A percentile compares a stretch with the other conserved stretches of the same genome.
These are phyloP conservation scores for Corythornis cristatus DNA, from an alignment of 2,113 vertebrate genomes.

Conservation along the genomic window DNA sequence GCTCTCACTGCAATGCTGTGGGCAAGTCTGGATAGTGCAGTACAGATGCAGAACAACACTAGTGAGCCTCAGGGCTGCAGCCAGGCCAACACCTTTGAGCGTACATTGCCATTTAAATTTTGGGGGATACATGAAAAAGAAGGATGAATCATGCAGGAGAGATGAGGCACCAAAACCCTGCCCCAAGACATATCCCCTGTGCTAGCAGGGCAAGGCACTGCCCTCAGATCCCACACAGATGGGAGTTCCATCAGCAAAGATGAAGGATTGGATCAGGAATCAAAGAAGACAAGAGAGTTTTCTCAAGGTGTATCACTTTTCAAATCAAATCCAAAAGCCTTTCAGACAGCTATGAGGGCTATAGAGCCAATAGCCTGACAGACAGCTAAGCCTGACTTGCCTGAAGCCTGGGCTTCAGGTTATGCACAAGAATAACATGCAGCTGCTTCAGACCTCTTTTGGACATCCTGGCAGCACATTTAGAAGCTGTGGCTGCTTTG, in stretches of 20 bases:
- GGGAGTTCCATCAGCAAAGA: not conserved
- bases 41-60: not conserved
- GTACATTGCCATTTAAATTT: not conserved
- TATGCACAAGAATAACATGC: not conserved
- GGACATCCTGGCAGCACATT: not conserved
- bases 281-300: not conserved
- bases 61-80: not conserved
- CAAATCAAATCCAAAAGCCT: not conserved
- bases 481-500: not conserved
- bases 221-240: fast-evolving
- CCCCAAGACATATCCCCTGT: fast-evolving
- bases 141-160: not conserved
- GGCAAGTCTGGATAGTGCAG: fast-evolving
- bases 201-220: not conserved
- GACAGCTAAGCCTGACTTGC: not conserved
- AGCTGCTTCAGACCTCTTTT: not conserved
- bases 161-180: not conserved
- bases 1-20: fast-evolving
- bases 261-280: not conserved
- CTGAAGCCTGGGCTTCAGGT: not conserved
- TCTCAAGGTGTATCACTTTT: not conserved
- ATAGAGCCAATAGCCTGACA: not conserved
- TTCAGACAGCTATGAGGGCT: not conserved
- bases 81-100: fast-evolving
- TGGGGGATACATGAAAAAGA: not conserved